phyloP scores from a whole-genome alignment of 2,888 invertebrate species.

The Chrysina gloriosa region DNA sequence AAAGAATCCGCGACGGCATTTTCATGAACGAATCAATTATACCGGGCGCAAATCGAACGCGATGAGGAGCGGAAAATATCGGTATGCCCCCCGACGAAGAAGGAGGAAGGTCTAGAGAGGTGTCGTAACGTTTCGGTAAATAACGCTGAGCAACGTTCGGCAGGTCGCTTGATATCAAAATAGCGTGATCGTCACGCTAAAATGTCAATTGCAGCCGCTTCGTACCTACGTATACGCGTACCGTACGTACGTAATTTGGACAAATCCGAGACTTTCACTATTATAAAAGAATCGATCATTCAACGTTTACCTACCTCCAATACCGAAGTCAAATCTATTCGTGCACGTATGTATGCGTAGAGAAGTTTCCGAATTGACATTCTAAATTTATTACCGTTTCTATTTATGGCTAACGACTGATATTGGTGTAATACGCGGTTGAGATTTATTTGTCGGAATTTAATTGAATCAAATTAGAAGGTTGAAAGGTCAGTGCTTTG shows the following conservation, averaged over 20 bases:
- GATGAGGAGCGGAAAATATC: background rate
- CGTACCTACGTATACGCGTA: background rate
- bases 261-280: background rate
- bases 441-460: background rate
- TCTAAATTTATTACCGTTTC: background rate
- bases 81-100: too few relatives aligned
- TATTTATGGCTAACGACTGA: background rate
- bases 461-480: background rate
- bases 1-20: background rate
- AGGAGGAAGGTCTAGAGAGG: too few relatives aligned
- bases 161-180: background rate
- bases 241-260: background rate
- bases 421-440: too few relatives aligned
- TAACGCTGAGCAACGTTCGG: too few relatives aligned
- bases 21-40: background rate
- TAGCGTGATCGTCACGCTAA: constrained; percentile 5
- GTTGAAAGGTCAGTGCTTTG: background rate
- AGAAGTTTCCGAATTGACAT: background rate
- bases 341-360: background rate
- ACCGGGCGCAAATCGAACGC: background rate
- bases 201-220: background rate
- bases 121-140: too few relatives aligned
- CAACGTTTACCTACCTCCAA: background rate
- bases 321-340: too few relatives aligned
- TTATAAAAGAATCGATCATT: background rate